A percentile compares a stretch with the other conserved stretches of the same genome.
phyloP scores from a whole-genome alignment of 2,888 invertebrate genomes.

The Agrypnus murinus region DNA sequence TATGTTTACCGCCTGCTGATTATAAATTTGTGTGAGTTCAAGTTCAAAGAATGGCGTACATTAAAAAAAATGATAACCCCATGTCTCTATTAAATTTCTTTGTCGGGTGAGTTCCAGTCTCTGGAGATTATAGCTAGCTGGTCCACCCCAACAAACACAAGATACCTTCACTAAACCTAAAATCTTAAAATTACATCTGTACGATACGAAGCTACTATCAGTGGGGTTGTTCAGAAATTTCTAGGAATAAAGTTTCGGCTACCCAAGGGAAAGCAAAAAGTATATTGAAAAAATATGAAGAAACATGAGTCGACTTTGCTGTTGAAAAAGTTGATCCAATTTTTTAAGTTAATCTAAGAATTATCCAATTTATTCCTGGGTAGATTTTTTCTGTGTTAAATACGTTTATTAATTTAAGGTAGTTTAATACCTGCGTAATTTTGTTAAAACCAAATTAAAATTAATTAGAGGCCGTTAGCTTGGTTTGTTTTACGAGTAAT shows the following conservation, averaged over 20 bases:
- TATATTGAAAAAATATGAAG: slow-evolving; percentile 15
- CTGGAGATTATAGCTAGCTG: slow-evolving; percentile 1
- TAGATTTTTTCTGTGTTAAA: neutral
- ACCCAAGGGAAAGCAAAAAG: slow-evolving; percentile 7
- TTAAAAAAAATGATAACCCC: neutral
- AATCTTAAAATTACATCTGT: slow-evolving; percentile 25
- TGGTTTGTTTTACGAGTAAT: neutral
- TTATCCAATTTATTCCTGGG: too few relatives aligned
- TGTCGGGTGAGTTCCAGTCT: neutral
- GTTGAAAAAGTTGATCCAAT: too few relatives aligned
- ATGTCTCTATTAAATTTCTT: neutral
- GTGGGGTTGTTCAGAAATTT: slow-evolving; percentile 20
- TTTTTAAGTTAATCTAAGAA: too few relatives aligned
- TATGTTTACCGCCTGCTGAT: too few relatives aligned
- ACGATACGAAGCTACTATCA: slow-evolving; percentile 16
- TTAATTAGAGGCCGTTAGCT: slow-evolving; percentile 3
- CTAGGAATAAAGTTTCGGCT: neutral
- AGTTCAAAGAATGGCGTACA: too few relatives aligned
- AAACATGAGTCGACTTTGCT: slow-evolving; percentile 3
- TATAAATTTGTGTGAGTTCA: too few relatives aligned
- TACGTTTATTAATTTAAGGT: slow-evolving; percentile 2
- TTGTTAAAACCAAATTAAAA: neutral
- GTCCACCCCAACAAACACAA: slow-evolving; percentile 18
- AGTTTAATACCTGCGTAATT: slow-evolving; percentile 3
- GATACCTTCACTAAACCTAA: slow-evolving; percentile 22